Base-by-base conservation (phyloP, 1,140 invertebrate genomes). In the Scaptomyza montana region DNA sequence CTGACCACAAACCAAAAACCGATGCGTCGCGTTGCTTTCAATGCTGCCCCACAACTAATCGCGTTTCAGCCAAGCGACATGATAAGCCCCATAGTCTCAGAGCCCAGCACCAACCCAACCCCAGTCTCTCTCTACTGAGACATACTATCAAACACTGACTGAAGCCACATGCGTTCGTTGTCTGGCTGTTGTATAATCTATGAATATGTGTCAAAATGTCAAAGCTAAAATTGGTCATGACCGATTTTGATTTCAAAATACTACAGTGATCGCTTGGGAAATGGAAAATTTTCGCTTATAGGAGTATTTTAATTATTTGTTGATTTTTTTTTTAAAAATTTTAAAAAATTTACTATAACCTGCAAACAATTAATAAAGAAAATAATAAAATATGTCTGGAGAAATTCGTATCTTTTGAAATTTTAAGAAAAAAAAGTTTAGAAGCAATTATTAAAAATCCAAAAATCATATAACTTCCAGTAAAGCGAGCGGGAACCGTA, bases 221-320 rank as follows among this genome's bases (percentile, higher is more conserved):
- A 69, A 36, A 65, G 60, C 65, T 67, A 66, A 86, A 86, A 84
- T 77, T 73, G 80, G 73, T 84, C 82, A 77, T 68, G 84, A 77
- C 80, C 76, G 72, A 78, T 70, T 72, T 70, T 59, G 66, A 54
- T 49, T 69, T 13, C 25, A 65, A 45, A 57, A 65, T 43, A 64
- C n/a, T 12, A 30, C 8, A 33, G 41, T 19, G 12, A n/a, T 45
- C 6, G 16, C 39, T 43, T 12, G 39, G 9, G 3, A 39, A 39
- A 2, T 39, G 9, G 36, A 39, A 12, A 30, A 5, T 5, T 5
- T 30, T 30, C 30, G 30, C 4, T 30, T 30, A 5, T 30, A 30
- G 5, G 5, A 30, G 6, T 5, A 1, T 30, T 30, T 7, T 30
- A 30, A 30, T 6, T 5, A 5, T 4, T 39, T 2, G 12, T 25